Evolutionary conservation across 2,888 invertebrate species (phyloP).

Genomic region (Polydrusus cervinus): DNA sequence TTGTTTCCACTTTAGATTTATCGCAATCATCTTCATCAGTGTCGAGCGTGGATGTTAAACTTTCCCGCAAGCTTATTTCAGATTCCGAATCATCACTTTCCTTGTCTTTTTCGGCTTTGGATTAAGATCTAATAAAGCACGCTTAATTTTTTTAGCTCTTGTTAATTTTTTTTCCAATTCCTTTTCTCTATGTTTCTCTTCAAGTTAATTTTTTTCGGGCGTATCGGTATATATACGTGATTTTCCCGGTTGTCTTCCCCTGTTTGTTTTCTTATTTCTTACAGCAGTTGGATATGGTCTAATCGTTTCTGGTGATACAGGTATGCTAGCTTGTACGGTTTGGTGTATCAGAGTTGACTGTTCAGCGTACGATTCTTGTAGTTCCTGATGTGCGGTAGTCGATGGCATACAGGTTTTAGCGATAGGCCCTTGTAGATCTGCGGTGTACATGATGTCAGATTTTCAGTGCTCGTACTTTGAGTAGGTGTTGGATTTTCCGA

Average conservation of each 20-base stretch:
- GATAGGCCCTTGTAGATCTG: not conserved
- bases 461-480: not conserved
- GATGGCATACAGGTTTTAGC: not conserved
- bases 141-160: constrained; percentile 2
- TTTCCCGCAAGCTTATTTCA: constrained; percentile 13
- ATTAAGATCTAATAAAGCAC: not conserved
- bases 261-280: not conserved
- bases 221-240: constrained; percentile 13
- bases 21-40: constrained; percentile 1
- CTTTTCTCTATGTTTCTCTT: constrained; percentile 1
- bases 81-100: not conserved
- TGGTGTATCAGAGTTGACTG: constrained; percentile 1
- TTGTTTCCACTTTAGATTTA: not conserved
- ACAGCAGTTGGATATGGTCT: not conserved
- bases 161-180: constrained; percentile 1
- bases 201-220: constrained; percentile 7
- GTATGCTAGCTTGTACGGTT: not conserved
- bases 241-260: constrained; percentile 16
- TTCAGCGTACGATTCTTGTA: not conserved
- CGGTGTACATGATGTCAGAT: not conserved
- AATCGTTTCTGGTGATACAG: not conserved
- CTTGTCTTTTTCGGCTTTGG: not conserved
- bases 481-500: constrained; percentile 7
- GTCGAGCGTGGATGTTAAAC: constrained; percentile 1
- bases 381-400: not conserved